These are phyloP conservation scores for Sycophila sp. DNA, from an alignment of 1,140 invertebrate species.

Conservation along the genomic window DNA sequence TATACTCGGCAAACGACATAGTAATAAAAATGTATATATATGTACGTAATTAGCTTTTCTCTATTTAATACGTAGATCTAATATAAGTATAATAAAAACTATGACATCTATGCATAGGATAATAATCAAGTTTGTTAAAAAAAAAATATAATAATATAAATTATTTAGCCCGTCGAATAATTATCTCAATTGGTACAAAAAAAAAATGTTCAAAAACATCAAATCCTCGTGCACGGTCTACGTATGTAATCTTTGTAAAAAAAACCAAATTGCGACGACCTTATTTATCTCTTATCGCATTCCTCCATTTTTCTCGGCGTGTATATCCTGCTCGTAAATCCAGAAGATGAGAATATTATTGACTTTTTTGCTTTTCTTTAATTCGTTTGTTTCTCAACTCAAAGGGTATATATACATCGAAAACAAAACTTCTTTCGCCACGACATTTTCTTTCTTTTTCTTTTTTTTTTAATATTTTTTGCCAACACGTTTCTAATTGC, in stretches of 20 bases:
- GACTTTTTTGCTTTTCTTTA: too few relatives aligned
- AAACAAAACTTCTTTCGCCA: slow-evolving; percentile 15
- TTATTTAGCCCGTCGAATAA: too few relatives aligned
- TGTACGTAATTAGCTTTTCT: slow-evolving; percentile 26
- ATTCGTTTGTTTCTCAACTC: too few relatives aligned
- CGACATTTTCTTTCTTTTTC: neutral
- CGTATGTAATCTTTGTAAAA: slow-evolving; percentile 3
- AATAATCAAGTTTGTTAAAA: slow-evolving; percentile 25
- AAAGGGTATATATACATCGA: too few relatives aligned
- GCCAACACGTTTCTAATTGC: too few relatives aligned
- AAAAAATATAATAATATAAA: neutral
- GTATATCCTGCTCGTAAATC: slow-evolving; percentile 2
- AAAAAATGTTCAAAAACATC: slow-evolving; percentile 23
- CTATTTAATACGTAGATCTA: slow-evolving; percentile 4
- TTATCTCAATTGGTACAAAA: neutral
- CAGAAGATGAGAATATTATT: neutral
- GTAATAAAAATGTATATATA: slow-evolving; percentile 6
- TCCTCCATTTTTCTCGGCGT: neutral
- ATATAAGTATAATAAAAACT: slow-evolving; percentile 14
- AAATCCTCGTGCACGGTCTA: slow-evolving; percentile 33
- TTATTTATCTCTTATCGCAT: slow-evolving; percentile 6
- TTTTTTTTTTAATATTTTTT: too few relatives aligned
- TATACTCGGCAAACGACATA: slow-evolving; percentile 30
- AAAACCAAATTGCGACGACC: slow-evolving; percentile 17
- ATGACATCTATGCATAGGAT: slow-evolving; percentile 30